These are phyloP conservation scores for Charanyca ferruginea DNA, from an alignment of 2,888 invertebrate species.

Conservation along the genomic window DNA sequence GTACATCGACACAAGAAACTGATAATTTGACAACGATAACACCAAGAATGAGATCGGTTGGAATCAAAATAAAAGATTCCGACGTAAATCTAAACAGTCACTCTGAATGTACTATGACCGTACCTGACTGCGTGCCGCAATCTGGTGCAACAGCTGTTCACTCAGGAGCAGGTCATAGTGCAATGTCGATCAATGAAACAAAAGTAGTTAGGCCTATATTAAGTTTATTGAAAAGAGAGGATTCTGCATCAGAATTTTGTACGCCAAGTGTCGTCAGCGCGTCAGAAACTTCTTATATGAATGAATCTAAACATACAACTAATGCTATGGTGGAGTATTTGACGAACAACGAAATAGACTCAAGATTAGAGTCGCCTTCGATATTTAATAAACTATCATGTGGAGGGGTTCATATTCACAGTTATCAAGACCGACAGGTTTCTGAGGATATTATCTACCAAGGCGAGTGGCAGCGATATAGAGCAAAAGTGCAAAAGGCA, in stretches of 20 bases:
- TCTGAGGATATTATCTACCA: conserved; percentile 85
- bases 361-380: conserved; percentile 49
- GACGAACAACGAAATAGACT: conserved; percentile 54
- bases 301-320: conserved; percentile 56
- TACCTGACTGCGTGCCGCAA: conserved; percentile 10
- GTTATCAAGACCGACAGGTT: conserved; percentile 78
- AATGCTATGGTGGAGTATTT: conserved; percentile 59
- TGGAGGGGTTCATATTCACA: conserved; percentile 84
- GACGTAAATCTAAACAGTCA: conserved; percentile 52
- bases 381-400: conserved; percentile 74
- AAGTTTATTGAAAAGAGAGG: conserved; percentile 66
- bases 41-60: conserved; percentile 67
- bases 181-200: conserved; percentile 59
- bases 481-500: conserved; percentile 61
- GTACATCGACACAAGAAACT: conserved; percentile 67
- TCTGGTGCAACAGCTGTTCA: conserved; percentile 14
- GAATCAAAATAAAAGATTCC: conserved; percentile 78
- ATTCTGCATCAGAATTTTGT: conserved; percentile 70
- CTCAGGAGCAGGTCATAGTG: conserved; percentile 6
- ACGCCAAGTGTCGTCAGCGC: conserved; percentile 42
- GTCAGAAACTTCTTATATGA: conserved; percentile 20
- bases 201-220: conserved; percentile 66
- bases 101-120: conserved; percentile 64
- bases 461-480: conserved; percentile 82
- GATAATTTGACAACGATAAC: conserved; percentile 60